Percentiles rank a stretch among this genome's conserved stretches.
These are phyloP conservation scores for Osmerus mordax DNA, from an alignment of 2,113 vertebrate genomes.

Conservation along the genomic window DNA sequence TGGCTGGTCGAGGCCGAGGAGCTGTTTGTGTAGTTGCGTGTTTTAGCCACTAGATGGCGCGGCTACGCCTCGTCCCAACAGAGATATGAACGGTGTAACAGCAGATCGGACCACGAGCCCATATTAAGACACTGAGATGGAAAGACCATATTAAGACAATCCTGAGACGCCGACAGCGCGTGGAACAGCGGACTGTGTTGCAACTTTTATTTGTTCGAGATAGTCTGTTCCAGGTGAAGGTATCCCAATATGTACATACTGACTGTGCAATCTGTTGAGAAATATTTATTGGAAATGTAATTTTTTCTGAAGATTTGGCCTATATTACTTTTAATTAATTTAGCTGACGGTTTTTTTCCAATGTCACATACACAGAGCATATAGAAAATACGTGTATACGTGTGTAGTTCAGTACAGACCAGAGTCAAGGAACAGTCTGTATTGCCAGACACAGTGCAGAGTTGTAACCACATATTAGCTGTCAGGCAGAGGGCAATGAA, in stretches of 20 bases:
- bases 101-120: slow-evolving; percentile 51
- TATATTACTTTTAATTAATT: too few species aligned
- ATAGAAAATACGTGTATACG: too few species aligned
- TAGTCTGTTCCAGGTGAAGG: slow-evolving; percentile 53
- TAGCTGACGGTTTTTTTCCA: too few species aligned
- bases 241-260: slow-evolving; percentile 46
- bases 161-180: slow-evolving; percentile 60
- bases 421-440: too few species aligned
- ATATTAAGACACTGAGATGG: slow-evolving; percentile 74
- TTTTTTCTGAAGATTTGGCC: not conserved
- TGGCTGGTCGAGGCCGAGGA: slow-evolving; percentile 37
- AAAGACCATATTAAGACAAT: slow-evolving; percentile 77
- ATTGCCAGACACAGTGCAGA: too few species aligned
- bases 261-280: slow-evolving; percentile 29
- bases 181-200: slow-evolving; percentile 55
- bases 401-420: too few species aligned
- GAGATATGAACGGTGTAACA: not conserved
- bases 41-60: slow-evolving; percentile 16
- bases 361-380: too few species aligned
- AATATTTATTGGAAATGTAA: slow-evolving; percentile 8
- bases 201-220: slow-evolving; percentile 67
- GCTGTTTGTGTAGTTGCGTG: fast-evolving
- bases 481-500: too few species aligned
- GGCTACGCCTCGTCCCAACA: too few species aligned
- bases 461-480: too few species aligned